Base-by-base conservation (phyloP, 64 coral and sea anemone genomes). In the Orbicella faveolata region DNA sequence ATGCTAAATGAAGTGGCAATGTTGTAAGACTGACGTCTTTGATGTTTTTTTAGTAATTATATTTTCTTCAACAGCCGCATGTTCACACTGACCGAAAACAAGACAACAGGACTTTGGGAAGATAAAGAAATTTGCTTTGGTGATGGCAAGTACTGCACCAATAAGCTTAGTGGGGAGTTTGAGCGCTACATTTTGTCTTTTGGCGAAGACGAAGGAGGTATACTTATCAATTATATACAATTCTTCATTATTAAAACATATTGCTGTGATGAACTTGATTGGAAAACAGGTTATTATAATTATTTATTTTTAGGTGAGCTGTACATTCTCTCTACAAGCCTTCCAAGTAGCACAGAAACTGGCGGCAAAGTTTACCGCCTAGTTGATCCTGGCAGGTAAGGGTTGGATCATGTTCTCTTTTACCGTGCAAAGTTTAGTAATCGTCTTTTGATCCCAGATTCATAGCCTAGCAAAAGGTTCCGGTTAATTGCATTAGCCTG, bases 151-250 rank as follows among this genome's bases (percentile, higher is more conserved):
- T 98, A 95, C 63, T 98, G 96, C 79, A 98, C 94, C 5, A 93
- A 95, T 41, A 87, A 77, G 10, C 79, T 98, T 1, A 87, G 75
- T 19, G 94, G 96, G 25, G 63, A 93, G 39, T 95, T 95, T 70
- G 94, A 88, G 51, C 83, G 75, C 1, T 95, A 80, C 86, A 92
- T 98, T 21, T 77, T 98, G 15, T 95, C 96, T 6, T 98, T 98
- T 81, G 96, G 96, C 5, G 96, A 98, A 89, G 96, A 98, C 74
- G 94, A 98, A 74, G 86, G 89, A 36, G 96, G 96, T 93, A 81
- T 85, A 81, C 6, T 36, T n/a, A 76, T 34, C 25, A 19, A 13
- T 34, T 6, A 21, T 23, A 16, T 52, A 18, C 44, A 48, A 48
- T 48, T 48, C 2, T 48, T 6, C 7, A 48, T 48, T 48, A 3